Evolutionary conservation across 2,888 invertebrate genomes (phyloP).

Genomic region (Gandaritis pyraliata): DNA sequence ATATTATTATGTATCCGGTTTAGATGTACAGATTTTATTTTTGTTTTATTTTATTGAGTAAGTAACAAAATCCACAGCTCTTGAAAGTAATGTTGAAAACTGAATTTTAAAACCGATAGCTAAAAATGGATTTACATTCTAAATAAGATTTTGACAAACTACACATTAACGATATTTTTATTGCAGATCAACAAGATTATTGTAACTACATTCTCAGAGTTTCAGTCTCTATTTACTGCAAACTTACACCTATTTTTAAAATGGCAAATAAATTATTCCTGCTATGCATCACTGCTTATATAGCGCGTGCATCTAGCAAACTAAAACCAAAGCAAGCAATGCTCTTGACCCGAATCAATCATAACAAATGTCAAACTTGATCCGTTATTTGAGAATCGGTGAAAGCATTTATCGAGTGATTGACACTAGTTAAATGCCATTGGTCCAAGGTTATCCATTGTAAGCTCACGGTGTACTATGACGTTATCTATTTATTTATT

Average conservation of each 20-base stretch:
- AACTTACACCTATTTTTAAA: background rate
- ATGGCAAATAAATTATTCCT: background rate
- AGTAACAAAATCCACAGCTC: no score
- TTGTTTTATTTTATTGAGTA: no score
- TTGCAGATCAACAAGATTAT: no score
- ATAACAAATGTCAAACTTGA: slow-evolving; percentile 69
- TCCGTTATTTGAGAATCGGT: slow-evolving; percentile 53
- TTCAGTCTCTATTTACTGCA: no score
- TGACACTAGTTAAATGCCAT: slow-evolving; percentile 72
- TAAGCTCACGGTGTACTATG: slow-evolving; percentile 46
- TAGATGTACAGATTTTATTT: no score
- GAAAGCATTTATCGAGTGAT: slow-evolving; percentile 71
- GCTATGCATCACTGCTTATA: slow-evolving; percentile 27
- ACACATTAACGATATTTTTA: no score
- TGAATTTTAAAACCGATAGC: no score
- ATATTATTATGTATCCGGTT: no score
- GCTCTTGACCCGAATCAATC: slow-evolving; percentile 73
- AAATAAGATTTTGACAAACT: no score
- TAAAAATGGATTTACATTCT: no score
- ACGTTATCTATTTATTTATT: background rate
- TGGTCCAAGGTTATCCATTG: slow-evolving; percentile 71
- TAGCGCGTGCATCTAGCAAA: slow-evolving; percentile 21
- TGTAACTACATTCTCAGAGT: no score
- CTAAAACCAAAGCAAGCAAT: slow-evolving; percentile 38
- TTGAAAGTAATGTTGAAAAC: no score